phyloP scores from a whole-genome alignment of 2,797 vertebrate species.

The Enteromius paludinosus region DNA sequence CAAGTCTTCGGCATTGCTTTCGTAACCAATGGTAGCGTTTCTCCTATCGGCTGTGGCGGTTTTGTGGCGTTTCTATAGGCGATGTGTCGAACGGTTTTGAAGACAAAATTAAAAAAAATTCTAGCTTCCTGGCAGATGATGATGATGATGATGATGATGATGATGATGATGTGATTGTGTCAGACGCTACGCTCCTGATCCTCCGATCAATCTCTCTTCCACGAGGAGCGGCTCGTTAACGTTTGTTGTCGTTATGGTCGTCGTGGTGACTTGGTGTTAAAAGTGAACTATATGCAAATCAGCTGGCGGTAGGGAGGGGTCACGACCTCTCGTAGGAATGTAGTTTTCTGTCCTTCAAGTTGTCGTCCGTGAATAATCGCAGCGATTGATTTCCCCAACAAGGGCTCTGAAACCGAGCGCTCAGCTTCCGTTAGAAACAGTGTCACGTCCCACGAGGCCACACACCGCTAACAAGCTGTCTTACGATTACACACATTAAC shows the following conservation, averaged over 20 bases:
- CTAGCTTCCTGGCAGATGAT: constrained; percentile 49
- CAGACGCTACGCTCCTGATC: constrained; percentile 54
- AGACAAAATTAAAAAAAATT: constrained; percentile 40
- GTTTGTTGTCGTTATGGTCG: constrained; percentile 58
- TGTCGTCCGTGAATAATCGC: constrained; percentile 11
- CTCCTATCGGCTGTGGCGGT: constrained; percentile 62
- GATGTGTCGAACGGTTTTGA: constrained; percentile 55
- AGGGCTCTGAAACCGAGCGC: constrained; percentile 12
- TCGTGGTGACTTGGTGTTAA: constrained; percentile 67
- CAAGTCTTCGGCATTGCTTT: constrained; percentile 61
- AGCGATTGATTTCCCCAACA: constrained; percentile 2
- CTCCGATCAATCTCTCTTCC: constrained; percentile 34
- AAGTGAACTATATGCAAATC: constrained; percentile 73
- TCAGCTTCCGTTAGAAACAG: constrained; percentile 34
- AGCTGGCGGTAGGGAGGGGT: constrained; percentile 53
- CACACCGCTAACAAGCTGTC: not conserved
- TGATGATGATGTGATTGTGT: constrained; percentile 46
- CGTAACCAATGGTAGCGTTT: constrained; percentile 58
- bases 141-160: constrained; percentile 18
- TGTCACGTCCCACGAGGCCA: constrained; percentile 40
- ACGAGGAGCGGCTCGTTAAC: constrained; percentile 59
- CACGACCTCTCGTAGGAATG: constrained; percentile 54
- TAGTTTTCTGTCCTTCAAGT: constrained; percentile 47
- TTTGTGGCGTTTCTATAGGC: constrained; percentile 55
- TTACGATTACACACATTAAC: not conserved